These are phyloP conservation scores for Genyomyrus donnyi DNA, from an alignment of 2,113 vertebrate genomes.

Conservation along the genomic window DNA sequence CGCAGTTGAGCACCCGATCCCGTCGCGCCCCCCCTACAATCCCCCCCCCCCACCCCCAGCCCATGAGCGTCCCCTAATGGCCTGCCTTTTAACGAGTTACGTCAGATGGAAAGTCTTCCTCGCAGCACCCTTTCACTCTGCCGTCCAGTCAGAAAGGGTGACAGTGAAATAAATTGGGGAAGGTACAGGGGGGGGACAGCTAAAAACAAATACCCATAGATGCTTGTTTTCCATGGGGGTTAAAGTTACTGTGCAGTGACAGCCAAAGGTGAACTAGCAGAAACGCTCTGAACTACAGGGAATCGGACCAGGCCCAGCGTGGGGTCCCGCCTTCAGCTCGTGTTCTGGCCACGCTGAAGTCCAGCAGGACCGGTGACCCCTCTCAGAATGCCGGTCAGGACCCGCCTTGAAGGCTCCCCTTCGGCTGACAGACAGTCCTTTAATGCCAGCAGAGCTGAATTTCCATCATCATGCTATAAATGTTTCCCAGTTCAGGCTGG, in stretches of 20 bases:
- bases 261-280: background rate
- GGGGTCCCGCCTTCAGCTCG: background rate
- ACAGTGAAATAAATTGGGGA: background rate
- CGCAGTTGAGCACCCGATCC: too few relatives aligned
- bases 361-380: background rate
- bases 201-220: background rate
- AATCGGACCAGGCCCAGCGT: background rate
- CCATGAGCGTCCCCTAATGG: background rate
- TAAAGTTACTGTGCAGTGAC: background rate
- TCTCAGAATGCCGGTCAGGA: background rate
- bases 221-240: background rate
- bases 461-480: background rate
- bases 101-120: background rate
- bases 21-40: slow-evolving; percentile 13
- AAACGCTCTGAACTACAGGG: background rate
- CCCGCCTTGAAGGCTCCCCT: background rate
- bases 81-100: slow-evolving; percentile 5
- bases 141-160: background rate
- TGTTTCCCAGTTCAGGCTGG: background rate
- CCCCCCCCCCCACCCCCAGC: background rate
- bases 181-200: background rate
- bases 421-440: background rate
- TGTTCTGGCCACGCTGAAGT: background rate
- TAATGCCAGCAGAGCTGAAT: background rate
- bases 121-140: background rate